phyloP scores from a whole-genome alignment of 2,888 invertebrate species.

The Aphidius colemani region DNA sequence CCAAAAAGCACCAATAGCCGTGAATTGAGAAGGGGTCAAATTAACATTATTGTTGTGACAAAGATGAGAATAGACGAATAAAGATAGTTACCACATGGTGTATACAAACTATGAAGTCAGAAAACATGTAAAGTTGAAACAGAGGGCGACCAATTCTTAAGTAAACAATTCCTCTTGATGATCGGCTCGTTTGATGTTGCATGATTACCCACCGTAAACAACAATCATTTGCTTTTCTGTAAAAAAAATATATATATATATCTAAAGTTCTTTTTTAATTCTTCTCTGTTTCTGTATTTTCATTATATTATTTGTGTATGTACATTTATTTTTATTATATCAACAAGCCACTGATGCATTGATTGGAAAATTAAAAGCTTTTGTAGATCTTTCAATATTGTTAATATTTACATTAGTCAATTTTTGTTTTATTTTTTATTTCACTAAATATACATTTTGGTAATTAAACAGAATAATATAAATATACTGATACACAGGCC shows the following conservation, averaged over 20 bases:
- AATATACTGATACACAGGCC: no score
- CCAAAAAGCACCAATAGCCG: constrained; percentile 28
- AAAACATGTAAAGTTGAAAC: constrained; percentile 31
- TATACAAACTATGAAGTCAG: constrained; percentile 40
- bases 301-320: no score
- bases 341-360: neutral
- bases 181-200: constrained; percentile 60
- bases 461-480: no score
- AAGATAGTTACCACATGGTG: constrained; percentile 36
- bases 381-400: constrained; percentile 5
- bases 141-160: constrained; percentile 41
- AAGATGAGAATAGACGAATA: constrained; percentile 44
- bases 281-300: neutral
- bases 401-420: no score
- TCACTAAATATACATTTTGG: no score
- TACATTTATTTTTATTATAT: no score
- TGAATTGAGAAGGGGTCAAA: constrained; percentile 48
- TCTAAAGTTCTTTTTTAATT: constrained; percentile 3
- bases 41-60: constrained; percentile 61
- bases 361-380: constrained; percentile 17
- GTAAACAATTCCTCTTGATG: constrained; percentile 60
- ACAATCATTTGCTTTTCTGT: constrained; percentile 53
- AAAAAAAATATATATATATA: constrained; percentile 14
- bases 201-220: constrained; percentile 59
- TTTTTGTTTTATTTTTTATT: no score